phyloP scores from a whole-genome alignment of 2,797 vertebrate species.

The Pagetopsis macropterus region DNA sequence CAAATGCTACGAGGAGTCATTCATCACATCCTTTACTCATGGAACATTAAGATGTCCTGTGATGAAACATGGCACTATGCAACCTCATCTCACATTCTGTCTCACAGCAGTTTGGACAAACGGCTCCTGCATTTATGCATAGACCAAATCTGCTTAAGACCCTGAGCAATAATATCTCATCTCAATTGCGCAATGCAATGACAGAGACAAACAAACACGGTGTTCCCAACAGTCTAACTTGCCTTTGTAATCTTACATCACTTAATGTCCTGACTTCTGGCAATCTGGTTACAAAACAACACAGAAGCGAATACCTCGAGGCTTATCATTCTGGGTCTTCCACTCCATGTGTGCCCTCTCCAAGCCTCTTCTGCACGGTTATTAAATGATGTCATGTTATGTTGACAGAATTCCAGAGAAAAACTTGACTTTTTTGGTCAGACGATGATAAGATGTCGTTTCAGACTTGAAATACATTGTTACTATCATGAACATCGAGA shows the following conservation, averaged over 20 bases:
- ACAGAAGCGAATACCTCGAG: conserved; percentile 19
- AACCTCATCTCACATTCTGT: conserved; percentile 9
- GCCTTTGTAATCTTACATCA: conserved; percentile 17
- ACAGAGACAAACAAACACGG: conserved; percentile 5
- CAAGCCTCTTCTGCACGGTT: conserved; percentile 14
- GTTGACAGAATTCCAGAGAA: conserved; percentile 20
- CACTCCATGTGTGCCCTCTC: conserved; percentile 20
- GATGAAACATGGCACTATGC: conserved; percentile 28
- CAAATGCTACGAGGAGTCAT: conserved; percentile 26
- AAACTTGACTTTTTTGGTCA: conserved; percentile 24
- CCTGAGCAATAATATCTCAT: neutral
- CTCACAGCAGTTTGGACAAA: conserved; percentile 19
- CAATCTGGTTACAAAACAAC: conserved; percentile 34
- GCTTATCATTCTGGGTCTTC: conserved; percentile 36
- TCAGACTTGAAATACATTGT: conserved; percentile 28
- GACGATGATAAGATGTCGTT: conserved; percentile 22
- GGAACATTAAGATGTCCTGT: conserved; percentile 11
- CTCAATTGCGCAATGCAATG: conserved; percentile 6
- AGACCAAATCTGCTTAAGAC: neutral
- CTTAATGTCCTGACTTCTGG: conserved; percentile 33
- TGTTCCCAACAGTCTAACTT: conserved; percentile 1
- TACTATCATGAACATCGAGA: conserved; percentile 41
- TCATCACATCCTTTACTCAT: conserved; percentile 15
- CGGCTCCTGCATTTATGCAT: conserved; percentile 11
- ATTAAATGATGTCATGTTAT: conserved; percentile 42